Evolutionary conservation across 2,888 invertebrate genomes (phyloP).

Genomic region (Prosopocoilus inquinatus): DNA sequence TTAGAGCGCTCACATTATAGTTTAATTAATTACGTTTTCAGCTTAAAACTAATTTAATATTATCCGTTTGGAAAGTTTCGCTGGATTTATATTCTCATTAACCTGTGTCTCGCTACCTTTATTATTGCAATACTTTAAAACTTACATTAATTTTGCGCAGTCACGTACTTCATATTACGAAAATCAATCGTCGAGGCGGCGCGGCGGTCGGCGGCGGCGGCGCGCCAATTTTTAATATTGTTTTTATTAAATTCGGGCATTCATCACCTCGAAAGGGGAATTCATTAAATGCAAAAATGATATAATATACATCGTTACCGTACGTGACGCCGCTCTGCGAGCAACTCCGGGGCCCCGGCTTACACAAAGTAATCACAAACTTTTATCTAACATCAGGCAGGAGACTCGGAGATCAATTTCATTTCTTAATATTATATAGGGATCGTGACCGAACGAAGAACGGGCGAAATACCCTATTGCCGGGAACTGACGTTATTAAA

Average conservation of each 20-base stretch:
- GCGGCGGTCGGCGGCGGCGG: slow-evolving; percentile 6
- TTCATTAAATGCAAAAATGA: slow-evolving; percentile 34
- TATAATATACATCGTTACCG: slow-evolving; percentile 34
- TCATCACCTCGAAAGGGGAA: slow-evolving; percentile 26
- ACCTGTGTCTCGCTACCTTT: slow-evolving; percentile 4
- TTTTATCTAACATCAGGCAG: slow-evolving; percentile 45
- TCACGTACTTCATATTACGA: slow-evolving; percentile 23
- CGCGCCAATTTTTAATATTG: slow-evolving; percentile 22
- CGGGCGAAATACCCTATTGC: slow-evolving; percentile 42
- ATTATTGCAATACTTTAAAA: slow-evolving; percentile 6
- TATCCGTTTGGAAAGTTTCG: slow-evolving; percentile 29
- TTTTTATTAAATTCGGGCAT: slow-evolving; percentile 20
- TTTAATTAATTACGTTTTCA: slow-evolving; percentile 44
- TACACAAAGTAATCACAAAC: slow-evolving; percentile 48
- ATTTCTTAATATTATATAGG: slow-evolving; percentile 51
- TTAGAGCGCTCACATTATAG: slow-evolving; percentile 44
- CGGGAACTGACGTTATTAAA: slow-evolving; percentile 51
- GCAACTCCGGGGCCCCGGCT: slow-evolving; percentile 24
- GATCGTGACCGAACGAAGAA: slow-evolving; percentile 47
- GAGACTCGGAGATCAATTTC: slow-evolving; percentile 48
- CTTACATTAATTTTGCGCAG: slow-evolving; percentile 20
- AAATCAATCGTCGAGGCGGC: slow-evolving; percentile 16
- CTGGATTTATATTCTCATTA: slow-evolving; percentile 19
- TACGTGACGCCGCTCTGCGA: slow-evolving; percentile 31
- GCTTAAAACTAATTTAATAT: slow-evolving; percentile 42